These are phyloP conservation scores for Oplegnathus fasciatus DNA, from an alignment of 2,113 vertebrate species.

Conservation along the genomic window DNA sequence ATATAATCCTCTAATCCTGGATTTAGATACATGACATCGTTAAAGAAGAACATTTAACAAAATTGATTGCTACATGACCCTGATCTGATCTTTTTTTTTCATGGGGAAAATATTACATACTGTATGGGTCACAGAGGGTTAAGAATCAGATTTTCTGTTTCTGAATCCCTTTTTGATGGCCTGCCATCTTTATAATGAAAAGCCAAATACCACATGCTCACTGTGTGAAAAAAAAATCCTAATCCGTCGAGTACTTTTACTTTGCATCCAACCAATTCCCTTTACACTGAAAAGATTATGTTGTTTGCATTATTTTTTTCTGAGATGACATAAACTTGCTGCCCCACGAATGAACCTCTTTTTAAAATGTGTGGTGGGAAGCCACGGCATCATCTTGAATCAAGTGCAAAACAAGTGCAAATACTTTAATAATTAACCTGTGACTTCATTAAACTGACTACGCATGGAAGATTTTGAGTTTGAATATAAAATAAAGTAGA, in stretches of 20 bases:
- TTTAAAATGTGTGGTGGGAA: neutral
- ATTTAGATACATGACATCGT: neutral
- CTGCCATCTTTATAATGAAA: conserved; percentile 1
- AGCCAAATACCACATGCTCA: conserved; percentile 1
- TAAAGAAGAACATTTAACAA: neutral
- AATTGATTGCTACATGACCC: neutral
- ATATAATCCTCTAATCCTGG: neutral
- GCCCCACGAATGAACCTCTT: neutral
- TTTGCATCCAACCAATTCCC: neutral
- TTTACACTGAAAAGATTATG: neutral
- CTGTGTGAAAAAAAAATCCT: neutral
- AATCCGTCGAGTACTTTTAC: neutral
- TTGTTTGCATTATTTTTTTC: neutral
- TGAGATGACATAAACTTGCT: neutral
- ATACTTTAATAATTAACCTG: conserved; percentile 8
- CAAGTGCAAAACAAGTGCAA: neutral
- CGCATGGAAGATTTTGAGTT: neutral
- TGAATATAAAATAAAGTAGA: neutral
- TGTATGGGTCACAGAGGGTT: neutral
- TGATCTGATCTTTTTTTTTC: neutral
- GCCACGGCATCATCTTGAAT: neutral
- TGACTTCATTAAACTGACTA: neutral
- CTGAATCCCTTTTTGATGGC: neutral
- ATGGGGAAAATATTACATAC: neutral
- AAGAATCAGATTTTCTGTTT: neutral